Evolutionary conservation across 2,888 invertebrate species (phyloP).

Genomic region (Dolomedes plantarius): DNA sequence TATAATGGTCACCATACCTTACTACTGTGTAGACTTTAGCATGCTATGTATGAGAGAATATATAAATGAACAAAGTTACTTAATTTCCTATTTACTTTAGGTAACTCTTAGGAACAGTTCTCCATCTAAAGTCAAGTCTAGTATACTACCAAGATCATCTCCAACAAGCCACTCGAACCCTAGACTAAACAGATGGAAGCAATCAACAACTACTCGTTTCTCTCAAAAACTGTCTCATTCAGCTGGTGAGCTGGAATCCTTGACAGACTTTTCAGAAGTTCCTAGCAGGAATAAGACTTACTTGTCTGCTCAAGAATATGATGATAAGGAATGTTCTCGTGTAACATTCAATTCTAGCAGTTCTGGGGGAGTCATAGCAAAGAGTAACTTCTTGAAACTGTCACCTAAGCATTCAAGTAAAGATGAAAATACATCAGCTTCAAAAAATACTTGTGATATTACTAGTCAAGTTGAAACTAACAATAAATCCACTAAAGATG

Average conservation of each 20-base stretch:
- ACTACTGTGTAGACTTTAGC: too few species aligned
- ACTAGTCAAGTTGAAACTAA: conserved; percentile 8
- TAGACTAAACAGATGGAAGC: conserved; percentile 25
- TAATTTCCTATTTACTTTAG: background rate
- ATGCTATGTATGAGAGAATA: too few species aligned
- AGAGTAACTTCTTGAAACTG: background rate
- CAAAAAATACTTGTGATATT: conserved; percentile 15
- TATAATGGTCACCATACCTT: too few species aligned
- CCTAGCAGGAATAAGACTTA: conserved; percentile 31
- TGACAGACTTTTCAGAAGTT: conserved; percentile 38
- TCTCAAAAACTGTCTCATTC: conserved; percentile 57
- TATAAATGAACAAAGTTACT: too few species aligned
- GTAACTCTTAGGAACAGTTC: background rate
- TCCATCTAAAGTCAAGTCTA: conserved; percentile 17
- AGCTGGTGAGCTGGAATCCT: conserved; percentile 55
- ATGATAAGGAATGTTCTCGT: conserved; percentile 18
- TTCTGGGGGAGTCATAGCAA: background rate
- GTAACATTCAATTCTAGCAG: background rate
- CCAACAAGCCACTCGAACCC: conserved; percentile 21
- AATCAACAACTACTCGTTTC: conserved; percentile 18
- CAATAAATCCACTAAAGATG: background rate
- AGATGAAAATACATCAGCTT: background rate
- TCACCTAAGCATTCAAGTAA: background rate
- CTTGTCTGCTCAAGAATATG: conserved; percentile 64
- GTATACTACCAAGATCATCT: conserved; percentile 30